phyloP scores from a whole-genome alignment of 2,888 invertebrate species.

The Sericinus montela region DNA sequence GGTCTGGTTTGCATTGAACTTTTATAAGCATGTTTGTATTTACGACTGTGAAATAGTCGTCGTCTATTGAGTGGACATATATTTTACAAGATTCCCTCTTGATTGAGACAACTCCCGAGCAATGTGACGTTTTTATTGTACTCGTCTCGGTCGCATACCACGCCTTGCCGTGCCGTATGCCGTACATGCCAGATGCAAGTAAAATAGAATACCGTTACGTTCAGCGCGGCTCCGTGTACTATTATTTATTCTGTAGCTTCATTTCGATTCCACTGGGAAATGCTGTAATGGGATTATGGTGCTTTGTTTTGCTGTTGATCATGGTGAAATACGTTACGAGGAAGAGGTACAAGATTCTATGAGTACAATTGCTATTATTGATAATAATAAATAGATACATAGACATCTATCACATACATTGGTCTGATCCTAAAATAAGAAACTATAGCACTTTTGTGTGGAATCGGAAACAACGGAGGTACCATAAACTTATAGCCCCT shows the following conservation, averaged over 20 bases:
- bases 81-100: slow-evolving; percentile 16
- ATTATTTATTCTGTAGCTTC: too few relatives aligned
- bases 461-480: too few relatives aligned
- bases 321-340: slow-evolving; percentile 5
- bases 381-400: too few relatives aligned
- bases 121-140: slow-evolving; percentile 21
- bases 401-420: too few relatives aligned
- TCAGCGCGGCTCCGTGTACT: slow-evolving; percentile 23
- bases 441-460: too few relatives aligned
- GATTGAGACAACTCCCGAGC: slow-evolving; percentile 25
- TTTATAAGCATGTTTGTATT: too few relatives aligned
- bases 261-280: slow-evolving; percentile 19
- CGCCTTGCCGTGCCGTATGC: slow-evolving; percentile 19
- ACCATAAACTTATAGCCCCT: too few relatives aligned
- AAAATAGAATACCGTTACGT: slow-evolving; percentile 41
- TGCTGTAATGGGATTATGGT: slow-evolving; percentile 11
- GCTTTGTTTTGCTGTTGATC: slow-evolving; percentile 18
- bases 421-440: too few relatives aligned
- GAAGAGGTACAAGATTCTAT: slow-evolving; percentile 1
- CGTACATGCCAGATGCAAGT: slow-evolving; percentile 17
- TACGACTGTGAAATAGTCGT: too few relatives aligned
- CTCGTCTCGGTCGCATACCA: slow-evolving; percentile 25
- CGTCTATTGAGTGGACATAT: background rate
- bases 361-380: slow-evolving; percentile 5
- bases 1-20: too few relatives aligned